Evolutionary conservation across 2,888 invertebrate genomes (phyloP).

Genomic region (Synergus laeviventris): DNA sequence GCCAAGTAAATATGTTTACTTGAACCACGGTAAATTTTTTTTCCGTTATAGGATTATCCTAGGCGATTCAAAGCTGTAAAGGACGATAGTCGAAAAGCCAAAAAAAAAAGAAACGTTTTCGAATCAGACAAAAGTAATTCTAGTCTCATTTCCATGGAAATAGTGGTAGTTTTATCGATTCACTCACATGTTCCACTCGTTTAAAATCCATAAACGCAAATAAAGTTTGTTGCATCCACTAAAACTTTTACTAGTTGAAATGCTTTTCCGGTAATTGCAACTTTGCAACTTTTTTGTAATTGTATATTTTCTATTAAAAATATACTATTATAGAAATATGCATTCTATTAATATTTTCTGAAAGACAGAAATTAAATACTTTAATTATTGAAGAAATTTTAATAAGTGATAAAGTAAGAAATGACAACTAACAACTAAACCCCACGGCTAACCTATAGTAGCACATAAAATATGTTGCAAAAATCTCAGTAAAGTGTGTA

Average conservation of each 20-base stretch:
- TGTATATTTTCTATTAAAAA: background rate
- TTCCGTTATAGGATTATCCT: conserved; percentile 37
- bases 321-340: background rate
- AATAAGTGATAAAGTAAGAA: no score
- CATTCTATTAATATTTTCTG: no score
- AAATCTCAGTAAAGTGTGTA: no score
- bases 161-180: conserved; percentile 35
- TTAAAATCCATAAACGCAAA: conserved; percentile 22
- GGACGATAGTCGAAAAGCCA: conserved; percentile 27
- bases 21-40: no score
- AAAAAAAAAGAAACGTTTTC: conserved; percentile 13
- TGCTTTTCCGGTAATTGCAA: conserved; percentile 5
- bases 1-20: no score
- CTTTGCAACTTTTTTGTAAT: no score
- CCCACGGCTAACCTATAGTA: no score
- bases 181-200: conserved; percentile 24
- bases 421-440: no score
- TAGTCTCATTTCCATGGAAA: conserved; percentile 30
- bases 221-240: conserved; percentile 26
- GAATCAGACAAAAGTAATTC: conserved; percentile 26
- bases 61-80: conserved; percentile 25
- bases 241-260: conserved; percentile 13
- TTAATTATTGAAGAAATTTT: no score
- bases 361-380: no score
- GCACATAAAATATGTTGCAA: no score